phyloP scores from a whole-genome alignment of 2,888 invertebrate species.

The Machimus rusticus region DNA sequence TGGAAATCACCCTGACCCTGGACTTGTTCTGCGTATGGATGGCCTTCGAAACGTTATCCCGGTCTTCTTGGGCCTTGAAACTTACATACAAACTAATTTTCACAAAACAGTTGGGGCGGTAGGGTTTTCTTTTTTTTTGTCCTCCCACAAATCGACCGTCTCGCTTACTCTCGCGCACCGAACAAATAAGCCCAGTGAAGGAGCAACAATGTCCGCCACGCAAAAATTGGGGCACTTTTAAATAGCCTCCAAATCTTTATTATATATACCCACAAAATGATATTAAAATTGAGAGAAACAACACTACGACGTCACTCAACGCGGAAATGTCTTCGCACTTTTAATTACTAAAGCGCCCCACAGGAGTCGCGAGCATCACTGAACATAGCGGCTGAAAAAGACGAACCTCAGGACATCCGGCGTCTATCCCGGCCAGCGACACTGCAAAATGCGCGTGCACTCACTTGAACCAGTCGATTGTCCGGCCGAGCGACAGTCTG shows the following conservation, averaged over 20 bases:
- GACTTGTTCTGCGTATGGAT: not conserved
- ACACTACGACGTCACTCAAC: not conserved
- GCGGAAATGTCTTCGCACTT: not conserved
- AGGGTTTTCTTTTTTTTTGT: not conserved
- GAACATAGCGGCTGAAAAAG: not conserved
- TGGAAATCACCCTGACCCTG: conserved; percentile 19
- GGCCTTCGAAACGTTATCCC: not conserved
- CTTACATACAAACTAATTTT: conserved; percentile 1
- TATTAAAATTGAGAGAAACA: not conserved
- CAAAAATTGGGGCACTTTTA: conserved; percentile 5
- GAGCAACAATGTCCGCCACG: conserved; percentile 13
- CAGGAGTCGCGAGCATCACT: not conserved
- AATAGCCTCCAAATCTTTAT: not conserved
- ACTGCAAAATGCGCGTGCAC: not conserved
- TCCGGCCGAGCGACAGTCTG: not conserved
- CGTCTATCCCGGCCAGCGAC: not conserved
- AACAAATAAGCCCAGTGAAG: not conserved
- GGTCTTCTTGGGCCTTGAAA: not conserved
- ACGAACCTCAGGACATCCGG: not conserved
- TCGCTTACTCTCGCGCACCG: not conserved
- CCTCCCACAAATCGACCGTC: not conserved
- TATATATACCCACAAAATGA: not conserved
- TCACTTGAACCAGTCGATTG: not conserved
- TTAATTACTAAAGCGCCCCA: not conserved
- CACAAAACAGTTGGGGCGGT: not conserved